Conservation (phyloP, 2,888 invertebrate species). For the Lasioglossum morio region DNA sequence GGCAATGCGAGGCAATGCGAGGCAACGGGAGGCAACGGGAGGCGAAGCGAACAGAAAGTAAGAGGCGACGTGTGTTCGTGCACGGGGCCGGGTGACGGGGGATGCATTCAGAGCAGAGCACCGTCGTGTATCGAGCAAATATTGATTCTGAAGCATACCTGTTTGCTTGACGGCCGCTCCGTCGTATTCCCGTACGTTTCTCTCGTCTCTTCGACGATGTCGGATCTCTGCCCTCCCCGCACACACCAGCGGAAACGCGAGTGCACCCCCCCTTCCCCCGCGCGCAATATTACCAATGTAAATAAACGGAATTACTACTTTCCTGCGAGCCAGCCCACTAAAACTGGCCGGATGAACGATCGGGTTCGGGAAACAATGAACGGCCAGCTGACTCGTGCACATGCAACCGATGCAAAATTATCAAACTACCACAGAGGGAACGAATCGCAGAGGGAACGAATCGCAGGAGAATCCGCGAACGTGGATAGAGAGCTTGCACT, state of each 20-base stretch:
- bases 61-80: slow-evolving; percentile 51
- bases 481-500: background rate
- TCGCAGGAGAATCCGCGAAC: background rate
- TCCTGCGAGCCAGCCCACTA: background rate
- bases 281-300: slow-evolving; percentile 57
- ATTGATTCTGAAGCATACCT: slow-evolving; percentile 81
- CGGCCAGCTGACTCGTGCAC: background rate
- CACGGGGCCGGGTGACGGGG: slow-evolving; percentile 55
- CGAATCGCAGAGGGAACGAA: slow-evolving; percentile 8
- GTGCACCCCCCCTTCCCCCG: background rate
- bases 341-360: background rate
- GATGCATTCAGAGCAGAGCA: slow-evolving; percentile 76
- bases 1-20: background rate
- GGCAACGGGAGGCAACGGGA: slow-evolving; percentile 55
- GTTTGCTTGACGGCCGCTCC: slow-evolving; percentile 74
- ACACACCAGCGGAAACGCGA: slow-evolving; percentile 17
- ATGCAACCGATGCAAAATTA: slow-evolving; percentile 2
- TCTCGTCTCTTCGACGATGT: slow-evolving; percentile 57
- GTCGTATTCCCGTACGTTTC: slow-evolving; percentile 50
- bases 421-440: slow-evolving; percentile 7
- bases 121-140: slow-evolving; percentile 80
- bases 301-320: slow-evolving; percentile 48
- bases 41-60: slow-evolving; percentile 47
- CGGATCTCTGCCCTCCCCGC: slow-evolving; percentile 19
- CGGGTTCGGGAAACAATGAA: slow-evolving; percentile 8